A percentile compares a stretch with the other conserved stretches of the same genome.
phyloP scores from a whole-genome alignment of 2,888 invertebrate genomes.

The Drosophila planitibia region DNA sequence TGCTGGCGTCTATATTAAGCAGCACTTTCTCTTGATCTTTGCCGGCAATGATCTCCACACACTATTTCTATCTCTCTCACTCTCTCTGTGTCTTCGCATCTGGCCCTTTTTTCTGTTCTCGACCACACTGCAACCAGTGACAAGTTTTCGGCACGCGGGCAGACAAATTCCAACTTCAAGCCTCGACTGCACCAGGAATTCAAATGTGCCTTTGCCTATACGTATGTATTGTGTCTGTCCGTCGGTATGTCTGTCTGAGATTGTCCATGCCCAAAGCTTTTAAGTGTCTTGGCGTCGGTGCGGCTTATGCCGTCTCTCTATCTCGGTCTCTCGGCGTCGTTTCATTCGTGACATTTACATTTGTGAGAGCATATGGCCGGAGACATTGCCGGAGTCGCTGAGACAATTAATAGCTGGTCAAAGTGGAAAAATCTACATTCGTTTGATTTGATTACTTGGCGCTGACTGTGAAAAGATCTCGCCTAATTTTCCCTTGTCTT shows the following conservation, averaged over 20 bases:
- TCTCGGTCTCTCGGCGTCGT: conserved; percentile 15
- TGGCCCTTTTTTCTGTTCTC: conserved; percentile 16
- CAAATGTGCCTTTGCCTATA: conserved; percentile 50
- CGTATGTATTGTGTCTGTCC: conserved; percentile 6
- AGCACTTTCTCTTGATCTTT: conserved; percentile 59
- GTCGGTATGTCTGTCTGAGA: conserved; percentile 11
- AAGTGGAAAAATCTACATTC: conserved; percentile 67
- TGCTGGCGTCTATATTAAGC: conserved; percentile 75
- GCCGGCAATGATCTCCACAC: conserved; percentile 45
- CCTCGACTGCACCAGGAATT: conserved; percentile 55
- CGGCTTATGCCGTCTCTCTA: conserved; percentile 71
- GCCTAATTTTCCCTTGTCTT: conserved; percentile 71
- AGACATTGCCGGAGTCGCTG: conserved; percentile 25
- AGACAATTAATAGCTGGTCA: conserved; percentile 69
- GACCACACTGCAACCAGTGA: conserved; percentile 75
- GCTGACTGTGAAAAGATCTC: conserved; percentile 73
- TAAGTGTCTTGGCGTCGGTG: conserved; percentile 83
- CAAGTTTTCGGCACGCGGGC: conserved; percentile 84
- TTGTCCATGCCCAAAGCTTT: conserved; percentile 74
- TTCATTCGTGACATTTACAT: conserved; percentile 66
- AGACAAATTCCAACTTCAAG: conserved; percentile 75
- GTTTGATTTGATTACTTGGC: conserved; percentile 48
- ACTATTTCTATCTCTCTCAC: neutral
- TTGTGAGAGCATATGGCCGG: conserved; percentile 61
- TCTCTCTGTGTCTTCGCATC: neutral